These are phyloP conservation scores for Oncorhynchus keta DNA, from an alignment of 2,113 vertebrate species.

Conservation along the genomic window DNA sequence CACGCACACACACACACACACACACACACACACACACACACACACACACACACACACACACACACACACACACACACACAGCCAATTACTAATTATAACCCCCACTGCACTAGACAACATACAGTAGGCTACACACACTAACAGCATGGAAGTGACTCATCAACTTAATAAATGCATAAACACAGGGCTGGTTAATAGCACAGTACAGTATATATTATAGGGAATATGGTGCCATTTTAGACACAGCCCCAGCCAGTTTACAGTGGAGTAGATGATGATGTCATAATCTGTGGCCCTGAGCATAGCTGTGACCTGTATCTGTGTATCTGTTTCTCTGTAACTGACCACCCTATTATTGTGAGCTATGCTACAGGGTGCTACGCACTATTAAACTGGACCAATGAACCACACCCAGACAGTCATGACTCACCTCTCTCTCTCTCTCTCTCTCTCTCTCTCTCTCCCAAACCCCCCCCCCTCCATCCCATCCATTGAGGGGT, in stretches of 20 bases:
- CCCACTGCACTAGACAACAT: no score
- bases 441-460: constrained; percentile 30
- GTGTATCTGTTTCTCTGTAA: background rate
- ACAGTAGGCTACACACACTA: constrained; percentile 11
- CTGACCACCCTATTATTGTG: no score
- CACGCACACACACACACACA: constrained; percentile 7
- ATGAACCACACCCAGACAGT: constrained; percentile 55
- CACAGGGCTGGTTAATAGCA: no score
- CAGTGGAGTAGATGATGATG: no score
- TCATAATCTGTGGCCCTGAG: background rate
- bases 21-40: constrained; percentile 8
- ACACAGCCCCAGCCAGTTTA: no score
- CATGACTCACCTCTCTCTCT: constrained; percentile 58
- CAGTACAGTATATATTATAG: background rate
- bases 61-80: constrained; percentile 11
- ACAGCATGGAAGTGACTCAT: constrained; percentile 53
- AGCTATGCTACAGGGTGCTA: no score
- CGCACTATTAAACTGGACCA: background rate
- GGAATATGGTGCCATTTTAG: no score
- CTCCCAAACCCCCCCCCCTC: background rate
- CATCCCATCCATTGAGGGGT: no score
- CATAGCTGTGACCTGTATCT: no score
- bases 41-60: background rate
- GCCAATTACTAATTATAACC: no score
- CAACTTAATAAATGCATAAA: no score